Percentiles rank a stretch among this genome's conserved stretches.
Evolutionary conservation across 2,113 vertebrate species (phyloP).

Genomic region (Gambusia holbrooki): DNA sequence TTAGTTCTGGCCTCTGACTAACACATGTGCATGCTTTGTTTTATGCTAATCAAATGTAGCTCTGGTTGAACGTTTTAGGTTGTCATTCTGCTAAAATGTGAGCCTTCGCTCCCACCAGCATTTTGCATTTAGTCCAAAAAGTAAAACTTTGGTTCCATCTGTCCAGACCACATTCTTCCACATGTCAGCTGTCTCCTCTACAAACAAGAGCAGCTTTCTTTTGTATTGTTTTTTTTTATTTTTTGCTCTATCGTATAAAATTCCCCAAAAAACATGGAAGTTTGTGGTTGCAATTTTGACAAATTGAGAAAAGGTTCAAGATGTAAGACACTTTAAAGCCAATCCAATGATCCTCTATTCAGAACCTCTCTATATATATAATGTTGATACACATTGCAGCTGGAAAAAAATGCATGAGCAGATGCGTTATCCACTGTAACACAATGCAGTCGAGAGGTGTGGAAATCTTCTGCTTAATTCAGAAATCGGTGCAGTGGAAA

Average conservation of each 20-base stretch:
- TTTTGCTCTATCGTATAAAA: too few relatives aligned
- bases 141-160: neutral
- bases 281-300: neutral
- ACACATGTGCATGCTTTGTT: neutral
- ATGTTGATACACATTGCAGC: conserved; percentile 33
- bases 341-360: conserved; percentile 6
- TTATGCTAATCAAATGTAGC: too few relatives aligned
- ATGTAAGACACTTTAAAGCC: neutral
- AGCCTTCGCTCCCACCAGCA: neutral
- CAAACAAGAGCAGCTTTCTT: too few relatives aligned
- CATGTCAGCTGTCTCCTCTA: neutral
- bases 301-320: neutral
- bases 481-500: conserved; percentile 75
- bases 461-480: conserved; percentile 76
- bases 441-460: conserved; percentile 73
- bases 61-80: neutral
- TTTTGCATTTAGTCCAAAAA: neutral
- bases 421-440: conserved; percentile 60
- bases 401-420: conserved; percentile 69
- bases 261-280: too few relatives aligned
- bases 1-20: neutral
- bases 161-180: neutral
- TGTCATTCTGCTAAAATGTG: neutral
- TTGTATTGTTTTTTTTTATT: too few relatives aligned
- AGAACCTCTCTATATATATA: conserved; percentile 49